Evolutionary conservation across 2,113 vertebrate genomes (phyloP).

Genomic region (Aegithalos caudatus): DNA sequence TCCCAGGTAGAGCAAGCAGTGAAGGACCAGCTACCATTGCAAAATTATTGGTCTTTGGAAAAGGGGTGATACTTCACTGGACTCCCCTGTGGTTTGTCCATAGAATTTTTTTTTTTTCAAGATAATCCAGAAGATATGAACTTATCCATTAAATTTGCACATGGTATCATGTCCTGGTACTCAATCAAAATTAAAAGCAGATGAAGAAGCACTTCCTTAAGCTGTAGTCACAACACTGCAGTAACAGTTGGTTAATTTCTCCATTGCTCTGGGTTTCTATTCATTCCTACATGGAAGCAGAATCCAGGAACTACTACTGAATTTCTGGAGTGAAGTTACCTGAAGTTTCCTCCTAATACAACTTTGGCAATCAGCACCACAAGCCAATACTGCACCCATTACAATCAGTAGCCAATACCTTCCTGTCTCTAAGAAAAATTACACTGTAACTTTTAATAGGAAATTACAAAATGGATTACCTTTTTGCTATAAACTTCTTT

Average conservation of each 20-base stretch:
- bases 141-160: neutral
- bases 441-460: neutral
- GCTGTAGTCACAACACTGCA: neutral
- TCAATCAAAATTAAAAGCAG: neutral
- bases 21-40: neutral
- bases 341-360: neutral
- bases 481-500: slow-evolving; percentile 38
- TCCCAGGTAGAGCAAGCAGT: neutral
- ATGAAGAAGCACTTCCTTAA: neutral
- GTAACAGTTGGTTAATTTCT: neutral
- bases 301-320: neutral
- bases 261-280: neutral
- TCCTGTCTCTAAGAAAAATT: neutral
- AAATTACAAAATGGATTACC: slow-evolving; percentile 66
- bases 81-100: neutral
- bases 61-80: neutral
- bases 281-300: neutral
- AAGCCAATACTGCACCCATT: neutral
- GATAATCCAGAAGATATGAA: neutral
- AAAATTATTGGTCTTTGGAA: neutral
- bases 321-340: neutral
- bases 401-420: neutral
- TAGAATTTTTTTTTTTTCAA: neutral
- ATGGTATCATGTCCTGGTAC: neutral
- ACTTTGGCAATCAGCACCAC: neutral